phyloP scores from a whole-genome alignment of 2,113 vertebrate species.

The Plecotus auritus region DNA sequence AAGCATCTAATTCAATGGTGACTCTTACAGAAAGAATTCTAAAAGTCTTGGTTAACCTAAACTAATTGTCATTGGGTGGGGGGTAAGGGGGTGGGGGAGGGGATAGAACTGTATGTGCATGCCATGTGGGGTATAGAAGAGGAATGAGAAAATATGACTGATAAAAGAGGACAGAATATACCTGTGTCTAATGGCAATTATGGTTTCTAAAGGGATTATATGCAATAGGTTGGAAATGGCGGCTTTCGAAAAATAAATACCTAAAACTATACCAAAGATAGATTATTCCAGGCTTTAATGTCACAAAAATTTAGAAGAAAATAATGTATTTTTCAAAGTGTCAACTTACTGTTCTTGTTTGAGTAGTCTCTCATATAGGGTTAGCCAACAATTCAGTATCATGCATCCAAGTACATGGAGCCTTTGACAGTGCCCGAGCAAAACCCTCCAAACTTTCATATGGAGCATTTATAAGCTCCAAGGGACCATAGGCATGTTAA shows the following conservation, averaged over 20 bases:
- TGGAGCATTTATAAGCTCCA: accelerated
- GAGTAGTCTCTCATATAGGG: not conserved
- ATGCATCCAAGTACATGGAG: not conserved
- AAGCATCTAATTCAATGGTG: not conserved
- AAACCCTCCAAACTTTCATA: not conserved
- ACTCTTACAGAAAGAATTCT: not conserved
- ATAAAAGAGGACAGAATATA: not conserved
- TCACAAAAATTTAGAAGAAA: not conserved
- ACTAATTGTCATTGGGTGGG: not conserved
- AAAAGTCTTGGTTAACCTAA: not conserved
- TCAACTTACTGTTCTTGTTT: not conserved
- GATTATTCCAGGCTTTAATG: not conserved
- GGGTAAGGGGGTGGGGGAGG: too few species aligned
- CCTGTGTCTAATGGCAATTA: not conserved
- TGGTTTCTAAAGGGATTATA: not conserved
- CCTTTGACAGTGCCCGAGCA: not conserved
- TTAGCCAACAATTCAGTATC: not conserved
- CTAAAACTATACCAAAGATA: not conserved
- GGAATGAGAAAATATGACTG: not conserved
- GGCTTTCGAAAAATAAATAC: not conserved
- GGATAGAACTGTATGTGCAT: not conserved
- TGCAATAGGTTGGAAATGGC: not conserved
- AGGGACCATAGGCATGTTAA: too few species aligned
- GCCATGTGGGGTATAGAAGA: not conserved
- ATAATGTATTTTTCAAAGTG: not conserved